Percentiles rank a stretch among this genome's conserved stretches.
phyloP scores from a whole-genome alignment of 1,140 invertebrate species.

The Liolophura sinensis region DNA sequence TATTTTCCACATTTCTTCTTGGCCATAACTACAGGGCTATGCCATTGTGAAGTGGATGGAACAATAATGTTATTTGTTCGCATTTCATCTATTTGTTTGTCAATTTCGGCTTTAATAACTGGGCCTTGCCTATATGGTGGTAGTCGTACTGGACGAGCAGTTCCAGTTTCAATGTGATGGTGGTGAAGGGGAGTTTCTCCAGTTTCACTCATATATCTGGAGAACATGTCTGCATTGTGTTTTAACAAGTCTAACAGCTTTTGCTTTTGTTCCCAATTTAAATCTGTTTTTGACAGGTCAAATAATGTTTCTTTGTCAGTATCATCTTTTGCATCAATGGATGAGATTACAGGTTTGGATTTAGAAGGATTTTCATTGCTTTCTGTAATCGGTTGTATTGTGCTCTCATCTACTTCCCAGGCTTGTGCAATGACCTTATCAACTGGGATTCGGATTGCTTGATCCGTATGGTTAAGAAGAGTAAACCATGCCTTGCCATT shows the following conservation, averaged over 20 bases:
- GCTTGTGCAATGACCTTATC: neutral
- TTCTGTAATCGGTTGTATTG: too few species aligned
- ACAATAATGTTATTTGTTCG: constrained; percentile 10
- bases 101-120: constrained; percentile 12
- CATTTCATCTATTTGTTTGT: constrained; percentile 16
- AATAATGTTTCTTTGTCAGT: neutral
- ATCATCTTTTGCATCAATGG: too few species aligned
- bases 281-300: constrained; percentile 14
- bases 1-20: constrained; percentile 21
- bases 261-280: constrained; percentile 13
- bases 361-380: too few species aligned
- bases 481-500: neutral
- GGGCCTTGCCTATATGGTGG: constrained; percentile 8
- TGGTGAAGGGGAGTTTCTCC: constrained; percentile 5
- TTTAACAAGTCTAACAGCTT: too few species aligned
- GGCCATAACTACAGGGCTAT: constrained; percentile 23
- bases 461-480: neutral
- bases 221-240: constrained; percentile 15
- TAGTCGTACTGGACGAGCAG: neutral
- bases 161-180: constrained; percentile 3
- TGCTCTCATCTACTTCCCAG: neutral
- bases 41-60: constrained; percentile 12
- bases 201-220: constrained; percentile 3
- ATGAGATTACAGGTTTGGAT: too few species aligned
- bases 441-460: neutral